Conservation (phyloP, 2,888 invertebrate species). For the Phaonia tiefii region DNA sequence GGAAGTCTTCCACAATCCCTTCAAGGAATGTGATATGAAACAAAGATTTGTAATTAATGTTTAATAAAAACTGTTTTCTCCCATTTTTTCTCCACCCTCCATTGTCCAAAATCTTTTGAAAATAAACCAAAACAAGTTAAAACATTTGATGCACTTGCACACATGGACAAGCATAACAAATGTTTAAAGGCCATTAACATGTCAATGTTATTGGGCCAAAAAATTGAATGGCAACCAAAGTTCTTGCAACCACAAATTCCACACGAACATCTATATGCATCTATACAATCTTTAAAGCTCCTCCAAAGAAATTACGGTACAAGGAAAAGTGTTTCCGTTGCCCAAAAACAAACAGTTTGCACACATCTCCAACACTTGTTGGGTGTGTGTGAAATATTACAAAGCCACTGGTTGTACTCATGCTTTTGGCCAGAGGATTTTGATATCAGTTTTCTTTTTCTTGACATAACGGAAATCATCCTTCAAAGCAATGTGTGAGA, state of each 20-base stretch:
- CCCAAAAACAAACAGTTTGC: conserved; percentile 27
- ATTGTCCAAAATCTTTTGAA: not conserved
- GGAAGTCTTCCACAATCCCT: no score
- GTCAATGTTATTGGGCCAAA: conserved; percentile 51
- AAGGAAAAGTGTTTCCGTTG: conserved; percentile 17
- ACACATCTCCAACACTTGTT: conserved; percentile 20
- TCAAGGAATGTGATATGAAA: no score
- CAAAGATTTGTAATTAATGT: no score
- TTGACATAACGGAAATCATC: conserved; percentile 42
- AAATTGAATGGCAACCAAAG: conserved; percentile 25
- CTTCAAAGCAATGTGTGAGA: conserved; percentile 23
- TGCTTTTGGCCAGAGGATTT: conserved; percentile 8
- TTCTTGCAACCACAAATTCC: conserved; percentile 24
- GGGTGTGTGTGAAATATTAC: not conserved
- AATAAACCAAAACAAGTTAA: not conserved
- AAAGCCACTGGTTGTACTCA: not conserved
- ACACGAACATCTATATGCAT: conserved; percentile 21
- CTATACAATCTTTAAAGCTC: not conserved
- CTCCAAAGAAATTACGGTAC: not conserved
- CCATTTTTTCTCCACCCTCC: not conserved
- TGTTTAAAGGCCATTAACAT: conserved; percentile 62
- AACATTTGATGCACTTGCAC: conserved; percentile 8
- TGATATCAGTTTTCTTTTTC: conserved; percentile 1
- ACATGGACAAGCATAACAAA: conserved; percentile 7
- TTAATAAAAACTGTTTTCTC: no score